phyloP scores from a whole-genome alignment of 2,888 invertebrate genomes.

The Syritta pipiens region DNA sequence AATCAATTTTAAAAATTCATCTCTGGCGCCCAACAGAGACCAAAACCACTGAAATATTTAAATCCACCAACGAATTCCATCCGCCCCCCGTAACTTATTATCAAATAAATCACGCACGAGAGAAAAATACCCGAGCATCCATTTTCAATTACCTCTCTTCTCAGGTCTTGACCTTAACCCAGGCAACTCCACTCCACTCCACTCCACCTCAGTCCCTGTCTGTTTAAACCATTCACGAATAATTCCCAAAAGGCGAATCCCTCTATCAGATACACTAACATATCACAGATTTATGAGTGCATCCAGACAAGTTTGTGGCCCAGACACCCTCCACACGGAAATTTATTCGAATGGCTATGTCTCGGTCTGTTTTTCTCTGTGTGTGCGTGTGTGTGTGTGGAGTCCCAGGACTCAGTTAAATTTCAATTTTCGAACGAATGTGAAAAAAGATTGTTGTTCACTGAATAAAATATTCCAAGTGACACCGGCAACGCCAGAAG shows the following conservation, averaged over 20 bases:
- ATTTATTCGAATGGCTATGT: too few species aligned
- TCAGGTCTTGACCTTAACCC: constrained; percentile 54
- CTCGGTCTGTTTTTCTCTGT: neutral
- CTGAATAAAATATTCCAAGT: constrained; percentile 67
- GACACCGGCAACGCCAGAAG: constrained; percentile 41
- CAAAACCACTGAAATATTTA: constrained; percentile 4
- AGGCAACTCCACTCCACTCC: constrained; percentile 12
- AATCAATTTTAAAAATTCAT: neutral
- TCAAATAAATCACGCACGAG: constrained; percentile 45
- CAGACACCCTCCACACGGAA: constrained; percentile 50
- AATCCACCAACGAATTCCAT: too few species aligned
- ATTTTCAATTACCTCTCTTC: constrained; percentile 61
- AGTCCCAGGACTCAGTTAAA: constrained; percentile 62
- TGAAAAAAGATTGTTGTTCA: constrained; percentile 19
- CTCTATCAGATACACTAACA: constrained; percentile 59
- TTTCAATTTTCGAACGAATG: constrained; percentile 63
- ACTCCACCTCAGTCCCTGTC: neutral
- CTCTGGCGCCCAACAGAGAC: neutral
- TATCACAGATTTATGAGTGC: constrained; percentile 66
- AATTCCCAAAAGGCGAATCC: constrained; percentile 51
- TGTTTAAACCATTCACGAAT: constrained; percentile 39
- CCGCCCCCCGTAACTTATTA: constrained; percentile 19
- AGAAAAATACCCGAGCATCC: constrained; percentile 24
- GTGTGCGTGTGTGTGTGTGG: constrained; percentile 3
- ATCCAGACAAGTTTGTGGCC: constrained; percentile 60